Base-by-base conservation (phyloP, 1,140 invertebrate species). In the Trichomalopsis sarcophagae region DNA sequence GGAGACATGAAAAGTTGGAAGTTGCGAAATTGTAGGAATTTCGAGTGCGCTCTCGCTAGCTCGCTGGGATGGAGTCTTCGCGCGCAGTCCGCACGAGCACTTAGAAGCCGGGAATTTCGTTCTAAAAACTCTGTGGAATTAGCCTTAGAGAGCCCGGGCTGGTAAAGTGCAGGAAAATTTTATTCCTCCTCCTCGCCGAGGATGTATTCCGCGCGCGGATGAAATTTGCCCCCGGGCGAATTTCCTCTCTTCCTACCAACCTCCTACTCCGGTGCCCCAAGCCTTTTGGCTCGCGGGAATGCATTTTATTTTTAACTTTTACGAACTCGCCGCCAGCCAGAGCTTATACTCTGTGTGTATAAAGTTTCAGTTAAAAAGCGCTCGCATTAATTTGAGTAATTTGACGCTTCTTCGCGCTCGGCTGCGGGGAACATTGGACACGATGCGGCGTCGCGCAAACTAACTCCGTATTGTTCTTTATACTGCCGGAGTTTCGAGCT, bases 1-100 rank as follows among this genome's bases (percentile, higher is more conserved):
- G 86, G 87, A 88, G 91, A 90, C 91, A 92, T 92, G 92, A 92
- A 92, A 93, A 92, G 91, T 93, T 91, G 89, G 88, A 91, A 91
- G 89, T 92, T 91, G 91, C 90, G 89, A 90, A 90, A 91, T 90
- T 88, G 89, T 90, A 89, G 89, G 90, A 91, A 90, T 91, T 90
- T 91, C 69, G 81, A 85, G 78, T 77, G 23, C 73, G 13, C 73
- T n/a, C 55, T 62, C 68, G 6, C 23, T 71, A 27, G 27, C 68
- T 27, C 27, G 27, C 30, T 27, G 7, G 62, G 76, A 40, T 78
- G 76, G 44, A 76, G 81, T 30, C 62, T 40, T 27, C 30, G 4
- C 78, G 44, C 30, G 4, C 78, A 75, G 27, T 27, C 17, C 33
- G 62, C 79, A 11, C 14, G 33, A 84, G 76, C 84, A 84, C 81